Evolutionary conservation across 1,140 invertebrate species (phyloP), one percentile per base, ranked within the genome.

Genomic region (Brevipalpus yothersi): DNA sequence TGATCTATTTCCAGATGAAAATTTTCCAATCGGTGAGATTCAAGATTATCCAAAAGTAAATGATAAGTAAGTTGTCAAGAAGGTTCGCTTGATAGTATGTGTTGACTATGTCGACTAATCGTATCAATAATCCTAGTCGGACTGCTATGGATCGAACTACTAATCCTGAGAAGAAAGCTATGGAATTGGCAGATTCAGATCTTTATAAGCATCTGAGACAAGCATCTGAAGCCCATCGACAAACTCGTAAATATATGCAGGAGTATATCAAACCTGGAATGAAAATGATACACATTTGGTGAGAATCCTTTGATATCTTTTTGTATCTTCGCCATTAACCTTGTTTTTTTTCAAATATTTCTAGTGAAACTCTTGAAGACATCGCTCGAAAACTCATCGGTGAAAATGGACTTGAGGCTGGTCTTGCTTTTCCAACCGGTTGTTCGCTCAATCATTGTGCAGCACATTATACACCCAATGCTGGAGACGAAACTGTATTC

Each of bases 381-480:
- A 90, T 82, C 17, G 84, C 91, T 5, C 78, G 95, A 17, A 82
- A 81, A 67, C 72, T 97, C 54, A 97, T 99, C 65, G 83, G 81
- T 45, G 94, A 98, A 72, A 86, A 95, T 70, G 93, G 92, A 12
- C 72, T 99, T 0, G 83, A 94, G 66, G 90, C 94, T 39, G 95
- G 95, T 5, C 72, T 99, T 41, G 95, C 94, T 19, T 99, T 99
- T 72, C 95, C 95, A 11, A 99, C 95, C 49, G 95, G 95, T 1
- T 98, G 94, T 69, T 96, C 91, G 8, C 77, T 95, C 19, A 99
- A 99, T 74, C 83, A 99, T 70, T 96, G 92, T 71, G 95, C 95
- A 64, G 95, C 95, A 60, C 95, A 99, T 75, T 99, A 99, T 68
- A 99, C 95, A 17, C 95, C 95, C 53, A 99, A 99, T 74, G 88